Evolutionary conservation across 2,797 vertebrate genomes (phyloP), one percentile per base, ranked within the genome.

Genomic region (Neosilurus mollespiculum): DNA sequence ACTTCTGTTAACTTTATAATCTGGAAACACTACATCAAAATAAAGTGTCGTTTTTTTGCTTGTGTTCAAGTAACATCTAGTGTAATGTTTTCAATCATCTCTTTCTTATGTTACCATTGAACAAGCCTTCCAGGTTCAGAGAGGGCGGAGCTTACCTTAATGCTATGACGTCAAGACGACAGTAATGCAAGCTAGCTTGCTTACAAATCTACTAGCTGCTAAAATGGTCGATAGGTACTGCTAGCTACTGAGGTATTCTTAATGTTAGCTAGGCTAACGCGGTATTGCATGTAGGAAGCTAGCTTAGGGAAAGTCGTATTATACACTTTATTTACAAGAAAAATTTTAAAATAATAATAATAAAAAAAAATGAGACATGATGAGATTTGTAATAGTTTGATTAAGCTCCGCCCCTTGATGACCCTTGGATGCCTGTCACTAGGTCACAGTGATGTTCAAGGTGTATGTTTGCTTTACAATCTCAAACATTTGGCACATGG

Each of bases 401-500:
- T 5, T 26, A 49, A 78, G 58, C 76, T 51, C 59, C 37, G 37
- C 59, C 76, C 76, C 76, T 18, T 10, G 15, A 78, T 10, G n/a
- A 64, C 76, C 24, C 58, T 1, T 4, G 10, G 30, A 26, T 37
- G 20, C 16, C 65, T 2, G 16, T 67, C 65, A 70, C 10, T 12
- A 10, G 3, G n/a, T 26, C 70, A 18, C n/a, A 3, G 18, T 58
- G 10, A 8, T 49, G 61, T 49, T 37, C 1, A 34, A 15, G 65
- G 65, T 65, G 30, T 53, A 34, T 58, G 30, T 78, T 1, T n/a
- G 26, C 59, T 24, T 66, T 67, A 54, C 11, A 80, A 12, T 58
- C 16, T 22, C 49, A 67, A 83, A 84, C 77, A 81, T 83, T 75
- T 86, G 86, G 75, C 81, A 85, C 72, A 75, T 83, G 37, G 72